These are phyloP conservation scores for Acanthosoma haemorrhoidale DNA, from an alignment of 2,888 invertebrate genomes.

Conservation along the genomic window DNA sequence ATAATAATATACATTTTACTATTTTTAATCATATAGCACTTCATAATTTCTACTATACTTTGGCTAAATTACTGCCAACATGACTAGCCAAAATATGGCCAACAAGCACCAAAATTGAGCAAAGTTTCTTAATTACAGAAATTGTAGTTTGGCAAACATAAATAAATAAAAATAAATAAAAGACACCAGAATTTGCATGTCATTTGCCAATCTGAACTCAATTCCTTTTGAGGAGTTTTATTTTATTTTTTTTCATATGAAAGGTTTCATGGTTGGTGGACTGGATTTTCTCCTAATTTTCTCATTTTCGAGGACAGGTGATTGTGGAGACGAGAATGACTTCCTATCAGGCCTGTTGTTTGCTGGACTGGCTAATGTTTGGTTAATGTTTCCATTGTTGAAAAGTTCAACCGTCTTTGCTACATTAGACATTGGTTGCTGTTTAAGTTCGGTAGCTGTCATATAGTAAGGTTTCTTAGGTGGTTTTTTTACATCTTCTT, in stretches of 20 bases:
- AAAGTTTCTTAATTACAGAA: not conserved
- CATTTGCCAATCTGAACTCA: not conserved
- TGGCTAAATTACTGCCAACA: not conserved
- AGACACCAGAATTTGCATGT: not conserved
- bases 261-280: constrained; percentile 41
- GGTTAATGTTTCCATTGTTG: constrained; percentile 30
- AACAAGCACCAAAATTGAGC: constrained; percentile 3
- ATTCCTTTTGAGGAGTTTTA: not conserved
- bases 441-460: constrained; percentile 32
- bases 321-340: constrained; percentile 37
- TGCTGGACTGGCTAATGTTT: not conserved
- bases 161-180: constrained; percentile 12
- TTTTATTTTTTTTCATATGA: constrained; percentile 15
- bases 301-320: constrained; percentile 40
- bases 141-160: not conserved
- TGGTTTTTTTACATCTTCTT: constrained; percentile 31
- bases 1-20: not conserved
- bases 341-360: constrained; percentile 38
- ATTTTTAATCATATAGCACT: not conserved
- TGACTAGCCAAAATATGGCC: too few species aligned
- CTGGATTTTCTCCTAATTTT: constrained; percentile 47
- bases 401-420: constrained; percentile 38
- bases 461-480: constrained; percentile 27
- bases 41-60: not conserved
- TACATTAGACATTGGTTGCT: constrained; percentile 34